Evolutionary conservation across 2,113 vertebrate species (phyloP).

Genomic region (Antennarius striatus): DNA sequence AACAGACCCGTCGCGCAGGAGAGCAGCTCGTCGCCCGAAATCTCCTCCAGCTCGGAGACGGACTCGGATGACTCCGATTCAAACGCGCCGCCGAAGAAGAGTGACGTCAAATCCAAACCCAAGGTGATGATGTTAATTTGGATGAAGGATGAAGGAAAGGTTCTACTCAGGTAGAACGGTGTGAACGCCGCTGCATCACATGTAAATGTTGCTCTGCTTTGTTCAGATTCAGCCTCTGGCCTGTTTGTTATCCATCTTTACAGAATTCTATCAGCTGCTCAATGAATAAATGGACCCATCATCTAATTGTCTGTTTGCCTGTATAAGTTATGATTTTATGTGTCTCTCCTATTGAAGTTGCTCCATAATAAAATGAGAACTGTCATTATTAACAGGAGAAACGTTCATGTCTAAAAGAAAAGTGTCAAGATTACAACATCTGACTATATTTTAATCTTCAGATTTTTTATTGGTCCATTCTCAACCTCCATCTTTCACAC

Average conservation of each 20-base stretch:
- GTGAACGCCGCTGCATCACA: background rate
- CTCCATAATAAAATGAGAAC: background rate
- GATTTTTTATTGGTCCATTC: conserved; percentile 15
- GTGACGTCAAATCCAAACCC: conserved; percentile 41
- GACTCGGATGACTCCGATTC: conserved; percentile 78
- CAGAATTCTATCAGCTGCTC: too few species aligned
- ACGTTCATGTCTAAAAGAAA: background rate
- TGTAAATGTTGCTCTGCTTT: background rate
- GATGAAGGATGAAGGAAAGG: background rate
- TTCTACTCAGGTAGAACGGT: background rate
- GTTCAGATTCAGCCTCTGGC: background rate
- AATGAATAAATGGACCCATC: too few species aligned
- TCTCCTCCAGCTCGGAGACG: conserved; percentile 82
- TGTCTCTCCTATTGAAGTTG: too few species aligned
- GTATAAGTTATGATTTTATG: too few species aligned
- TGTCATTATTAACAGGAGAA: conserved; percentile 1
- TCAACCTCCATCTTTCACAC: conserved; percentile 58
- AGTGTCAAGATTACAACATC: conserved; percentile 36
- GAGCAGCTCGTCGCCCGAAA: conserved; percentile 78
- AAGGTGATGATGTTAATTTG: conserved; percentile 62
- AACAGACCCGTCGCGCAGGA: conserved; percentile 50
- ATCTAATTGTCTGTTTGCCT: too few species aligned
- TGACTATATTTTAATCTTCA: conserved; percentile 72
- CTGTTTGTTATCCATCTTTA: too few species aligned
- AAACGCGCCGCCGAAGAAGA: conserved; percentile 50